Percentiles rank a stretch among this genome's conserved stretches.
These are phyloP conservation scores for Junonia oenone DNA, from an alignment of 2,888 invertebrate genomes.

Conservation along the genomic window DNA sequence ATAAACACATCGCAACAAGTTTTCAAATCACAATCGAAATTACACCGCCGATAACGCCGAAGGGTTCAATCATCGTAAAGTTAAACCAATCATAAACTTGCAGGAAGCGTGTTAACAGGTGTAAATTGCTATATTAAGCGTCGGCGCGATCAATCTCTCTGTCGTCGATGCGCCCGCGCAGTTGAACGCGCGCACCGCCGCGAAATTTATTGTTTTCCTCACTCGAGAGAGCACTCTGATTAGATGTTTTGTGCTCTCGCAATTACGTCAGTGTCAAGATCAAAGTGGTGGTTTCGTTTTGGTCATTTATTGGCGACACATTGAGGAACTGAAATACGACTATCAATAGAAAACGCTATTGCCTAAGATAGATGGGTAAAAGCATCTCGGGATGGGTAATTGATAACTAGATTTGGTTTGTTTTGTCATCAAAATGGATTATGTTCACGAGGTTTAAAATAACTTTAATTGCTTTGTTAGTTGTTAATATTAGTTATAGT, in stretches of 20 bases:
- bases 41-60: background rate
- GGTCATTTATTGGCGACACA: background rate
- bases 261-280: conserved; percentile 9
- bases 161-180: conserved; percentile 39
- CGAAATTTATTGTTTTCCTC: conserved; percentile 32
- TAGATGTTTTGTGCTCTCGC: conserved; percentile 13
- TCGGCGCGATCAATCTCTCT: conserved; percentile 50
- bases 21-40: conserved; percentile 1
- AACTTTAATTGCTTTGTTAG: too few relatives aligned
- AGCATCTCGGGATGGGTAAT: background rate
- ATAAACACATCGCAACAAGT: background rate
- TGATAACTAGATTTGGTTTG: background rate
- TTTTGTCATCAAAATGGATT: too few relatives aligned
- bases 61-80: background rate
- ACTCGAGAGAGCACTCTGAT: conserved; percentile 5
- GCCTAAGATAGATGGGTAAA: background rate
- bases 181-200: conserved; percentile 14
- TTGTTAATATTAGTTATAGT: too few relatives aligned
- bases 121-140: conserved; percentile 66
- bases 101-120: conserved; percentile 48
- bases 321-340: background rate
- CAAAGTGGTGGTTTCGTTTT: background rate
- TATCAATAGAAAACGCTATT: background rate
- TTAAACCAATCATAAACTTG: background rate
- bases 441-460: too few relatives aligned